Evolutionary conservation across 2,888 invertebrate genomes (phyloP).

Genomic region (Netelia fuscicornis): DNA sequence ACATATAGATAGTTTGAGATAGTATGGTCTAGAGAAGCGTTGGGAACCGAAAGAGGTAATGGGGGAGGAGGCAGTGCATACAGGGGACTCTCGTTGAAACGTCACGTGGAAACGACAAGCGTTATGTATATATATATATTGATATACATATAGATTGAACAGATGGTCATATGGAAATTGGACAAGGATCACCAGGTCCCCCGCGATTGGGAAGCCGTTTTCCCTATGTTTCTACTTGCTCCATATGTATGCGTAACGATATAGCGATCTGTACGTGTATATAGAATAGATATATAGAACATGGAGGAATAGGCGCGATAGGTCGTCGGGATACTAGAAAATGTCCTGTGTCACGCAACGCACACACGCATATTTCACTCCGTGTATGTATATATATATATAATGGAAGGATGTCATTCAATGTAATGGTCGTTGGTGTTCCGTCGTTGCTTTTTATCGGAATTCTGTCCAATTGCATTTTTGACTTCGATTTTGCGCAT

Average conservation of each 20-base stretch:
- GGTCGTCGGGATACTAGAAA: conserved; percentile 37
- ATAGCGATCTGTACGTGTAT: not conserved
- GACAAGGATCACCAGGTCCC: conserved; percentile 43
- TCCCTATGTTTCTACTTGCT: conserved; percentile 35
- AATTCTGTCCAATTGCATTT: conserved; percentile 78
- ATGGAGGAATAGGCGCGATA: not conserved
- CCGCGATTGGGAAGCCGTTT: conserved; percentile 25
- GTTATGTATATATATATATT: conserved; percentile 17
- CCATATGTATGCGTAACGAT: not conserved
- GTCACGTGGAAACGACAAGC: conserved; percentile 48
- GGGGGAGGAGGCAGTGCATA: conserved; percentile 10
- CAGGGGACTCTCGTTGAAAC: conserved; percentile 34
- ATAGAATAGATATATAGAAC: not conserved
- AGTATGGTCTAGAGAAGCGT: not conserved
- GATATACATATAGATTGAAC: not conserved
- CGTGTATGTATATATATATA: not conserved
- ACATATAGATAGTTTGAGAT: conserved; percentile 8
- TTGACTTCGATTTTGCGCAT: conserved; percentile 75
- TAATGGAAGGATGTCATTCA: conserved; percentile 65
- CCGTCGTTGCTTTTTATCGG: conserved; percentile 73
- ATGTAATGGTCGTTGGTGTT: conserved; percentile 76
- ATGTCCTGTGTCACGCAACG: conserved; percentile 23
- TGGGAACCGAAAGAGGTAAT: not conserved
- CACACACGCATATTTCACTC: conserved; percentile 1
- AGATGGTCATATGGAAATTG: conserved; percentile 54